phyloP scores from a whole-genome alignment of 2,888 invertebrate species.

The Boloria selene region DNA sequence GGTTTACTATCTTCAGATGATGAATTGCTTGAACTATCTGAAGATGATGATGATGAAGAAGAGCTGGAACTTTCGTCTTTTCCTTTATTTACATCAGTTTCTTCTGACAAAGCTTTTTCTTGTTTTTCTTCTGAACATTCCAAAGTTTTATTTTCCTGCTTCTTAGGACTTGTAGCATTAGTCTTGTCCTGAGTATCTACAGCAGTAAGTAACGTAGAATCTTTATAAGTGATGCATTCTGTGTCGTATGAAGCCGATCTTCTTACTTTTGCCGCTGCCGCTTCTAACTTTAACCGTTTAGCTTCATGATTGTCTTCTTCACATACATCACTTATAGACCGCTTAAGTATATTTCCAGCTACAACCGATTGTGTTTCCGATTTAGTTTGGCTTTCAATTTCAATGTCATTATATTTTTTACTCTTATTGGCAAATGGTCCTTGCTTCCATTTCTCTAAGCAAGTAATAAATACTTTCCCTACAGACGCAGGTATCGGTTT shows the following conservation, averaged over 20 bases:
- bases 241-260: constrained; percentile 75
- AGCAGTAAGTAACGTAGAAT: constrained; percentile 24
- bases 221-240: constrained; percentile 54
- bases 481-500: constrained; percentile 84
- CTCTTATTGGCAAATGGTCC: constrained; percentile 68
- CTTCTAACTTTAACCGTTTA: constrained; percentile 68
- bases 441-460: constrained; percentile 76
- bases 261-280: constrained; percentile 72
- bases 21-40: constrained; percentile 79
- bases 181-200: constrained; percentile 40
- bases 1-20: constrained; percentile 63
- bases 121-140: constrained; percentile 42
- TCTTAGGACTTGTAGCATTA: constrained; percentile 11
- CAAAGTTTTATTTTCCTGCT: constrained; percentile 22
- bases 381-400: constrained; percentile 55
- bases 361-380: constrained; percentile 53
- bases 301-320: constrained; percentile 71
- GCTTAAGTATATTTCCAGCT: constrained; percentile 74
- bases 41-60: constrained; percentile 71
- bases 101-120: constrained; percentile 40
- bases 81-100: constrained; percentile 46
- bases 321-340: constrained; percentile 75
- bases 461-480: constrained; percentile 83
- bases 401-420: constrained; percentile 56
- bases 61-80: constrained; percentile 66